Percentiles rank a stretch among this genome's conserved stretches.
Conservation (phyloP, 2,113 vertebrate species). For the Morone saxatilis region DNA sequence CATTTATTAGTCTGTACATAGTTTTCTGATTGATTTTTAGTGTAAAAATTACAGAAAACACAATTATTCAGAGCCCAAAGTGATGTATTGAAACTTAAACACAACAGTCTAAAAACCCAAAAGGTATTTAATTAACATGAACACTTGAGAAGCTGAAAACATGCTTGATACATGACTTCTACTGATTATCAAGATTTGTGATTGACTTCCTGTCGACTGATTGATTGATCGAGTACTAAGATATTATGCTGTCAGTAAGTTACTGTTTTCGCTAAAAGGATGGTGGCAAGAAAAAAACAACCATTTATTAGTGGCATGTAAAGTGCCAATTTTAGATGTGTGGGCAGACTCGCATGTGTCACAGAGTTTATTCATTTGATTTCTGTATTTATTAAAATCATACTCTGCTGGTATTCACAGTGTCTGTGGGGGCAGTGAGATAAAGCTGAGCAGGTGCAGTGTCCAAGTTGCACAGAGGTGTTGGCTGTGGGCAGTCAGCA, state of each 20-base stretch:
- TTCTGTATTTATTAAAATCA: slow-evolving; percentile 48
- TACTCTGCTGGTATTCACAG: slow-evolving; percentile 60
- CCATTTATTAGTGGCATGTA: background rate
- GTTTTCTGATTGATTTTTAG: background rate
- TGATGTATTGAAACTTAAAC: background rate
- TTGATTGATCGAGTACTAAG: background rate
- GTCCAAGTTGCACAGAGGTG: slow-evolving; percentile 63
- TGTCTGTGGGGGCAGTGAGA: slow-evolving; percentile 55
- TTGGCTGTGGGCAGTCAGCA: slow-evolving; percentile 59
- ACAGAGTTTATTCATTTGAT: slow-evolving; percentile 50
- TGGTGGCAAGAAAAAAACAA: slow-evolving; percentile 5
- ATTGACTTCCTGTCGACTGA: background rate
- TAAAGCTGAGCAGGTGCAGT: slow-evolving; percentile 59
- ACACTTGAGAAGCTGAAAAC: too few species aligned
- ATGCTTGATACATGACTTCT: too few species aligned
- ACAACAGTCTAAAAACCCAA: background rate
- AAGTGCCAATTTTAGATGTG: slow-evolving; percentile 42
- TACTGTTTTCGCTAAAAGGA: background rate
- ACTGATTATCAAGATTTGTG: too few species aligned
- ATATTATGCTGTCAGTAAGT: background rate
- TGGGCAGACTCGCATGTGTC: slow-evolving; percentile 40
- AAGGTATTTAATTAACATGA: background rate
- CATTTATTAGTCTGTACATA: background rate
- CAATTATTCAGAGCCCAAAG: background rate
- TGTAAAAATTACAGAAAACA: background rate